Base-by-base conservation (phyloP, 2,113 vertebrate species). In the Motacilla alba region DNA sequence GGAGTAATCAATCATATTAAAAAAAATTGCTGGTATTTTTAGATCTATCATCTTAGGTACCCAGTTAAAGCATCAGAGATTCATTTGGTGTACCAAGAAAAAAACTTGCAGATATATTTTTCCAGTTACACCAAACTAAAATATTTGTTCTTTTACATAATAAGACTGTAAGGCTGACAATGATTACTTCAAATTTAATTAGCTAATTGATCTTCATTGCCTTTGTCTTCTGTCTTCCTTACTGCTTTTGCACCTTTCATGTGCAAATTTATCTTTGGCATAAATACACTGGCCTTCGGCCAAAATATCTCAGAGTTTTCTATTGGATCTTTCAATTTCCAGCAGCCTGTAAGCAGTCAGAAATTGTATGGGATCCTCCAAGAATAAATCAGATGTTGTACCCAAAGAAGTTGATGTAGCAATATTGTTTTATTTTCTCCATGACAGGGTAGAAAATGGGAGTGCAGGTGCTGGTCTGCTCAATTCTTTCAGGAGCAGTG, bases 141-240 rank as follows among this genome's bases (percentile, higher is more conserved):
- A 27, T 66, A 50, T 28, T 87, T 2, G 1, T 21, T 52, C 55
- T 64, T 62, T 73, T 43, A 24, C 16, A 56, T 49, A 77, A 39
- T 18, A 52, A 52, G 22, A 35, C 7, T 2, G 30, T 15, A 28
- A 81, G 44, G 5, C 18, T 95, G 35, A 83, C 15, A 83, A 69
- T 35, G 16, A 80, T 85, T 90, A 30, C 47, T 86, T 83, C 39
- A 59, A 56, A 41, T 81, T 83, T 89, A 94, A 93, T 92, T 96
- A 94, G 23, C 52, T 92, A 92, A 90, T 87, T 89, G 44, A 68
- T 83, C 56, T 63, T 64, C 44, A 68, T 70, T 90, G 20, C 31
- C 28, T 89, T 80, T 90, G 15, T 86, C 30, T 94, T 94, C 68
- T 72, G 13, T 47, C 39, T 88, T 88, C 55, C 15, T 88, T 77